phyloP scores from a whole-genome alignment of 2,888 invertebrate genomes.

The Leptodirus hochenwartii region DNA sequence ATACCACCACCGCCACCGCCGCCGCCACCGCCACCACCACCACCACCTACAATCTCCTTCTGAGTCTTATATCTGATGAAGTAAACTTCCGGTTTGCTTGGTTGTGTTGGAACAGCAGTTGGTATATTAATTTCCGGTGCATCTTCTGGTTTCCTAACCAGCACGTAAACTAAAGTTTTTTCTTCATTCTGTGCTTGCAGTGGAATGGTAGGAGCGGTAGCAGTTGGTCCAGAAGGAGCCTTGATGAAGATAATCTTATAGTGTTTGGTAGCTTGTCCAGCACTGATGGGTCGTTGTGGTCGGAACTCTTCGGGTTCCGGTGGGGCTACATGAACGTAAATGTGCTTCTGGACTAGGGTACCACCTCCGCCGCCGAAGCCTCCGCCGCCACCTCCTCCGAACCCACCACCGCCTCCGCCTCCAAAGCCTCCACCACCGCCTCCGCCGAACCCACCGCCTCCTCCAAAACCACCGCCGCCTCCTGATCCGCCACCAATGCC shows the following conservation, averaged over 20 bases:
- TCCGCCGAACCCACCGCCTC: constrained; percentile 14
- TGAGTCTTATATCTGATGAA: constrained; percentile 72
- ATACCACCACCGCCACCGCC: constrained; percentile 19
- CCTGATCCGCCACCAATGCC: constrained; percentile 12
- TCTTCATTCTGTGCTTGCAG: constrained; percentile 67
- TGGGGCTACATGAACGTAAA: constrained; percentile 76
- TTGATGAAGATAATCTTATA: constrained; percentile 58
- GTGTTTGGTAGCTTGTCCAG: constrained; percentile 60
- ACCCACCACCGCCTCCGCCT: constrained; percentile 23
- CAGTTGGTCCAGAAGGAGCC: constrained; percentile 62
- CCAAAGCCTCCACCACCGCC: constrained; percentile 18
- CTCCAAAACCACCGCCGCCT: constrained; percentile 11
- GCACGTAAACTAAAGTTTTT: constrained; percentile 74
- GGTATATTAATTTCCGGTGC: constrained; percentile 65
- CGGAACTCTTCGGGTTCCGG: constrained; percentile 56
- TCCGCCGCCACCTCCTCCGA: constrained; percentile 29
- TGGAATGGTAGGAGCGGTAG: constrained; percentile 60
- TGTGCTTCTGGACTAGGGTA: constrained; percentile 61
- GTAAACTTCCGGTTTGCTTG: constrained; percentile 79
- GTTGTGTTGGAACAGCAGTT: constrained; percentile 60
- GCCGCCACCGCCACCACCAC: constrained; percentile 22
- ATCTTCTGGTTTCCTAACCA: constrained; percentile 78
- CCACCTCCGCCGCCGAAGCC: constrained; percentile 26
- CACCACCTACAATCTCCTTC: constrained; percentile 28
- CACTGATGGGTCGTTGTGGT: constrained; percentile 39